These are phyloP conservation scores for Drosophila birchii DNA, from an alignment of 2,888 invertebrate species.

Conservation along the genomic window DNA sequence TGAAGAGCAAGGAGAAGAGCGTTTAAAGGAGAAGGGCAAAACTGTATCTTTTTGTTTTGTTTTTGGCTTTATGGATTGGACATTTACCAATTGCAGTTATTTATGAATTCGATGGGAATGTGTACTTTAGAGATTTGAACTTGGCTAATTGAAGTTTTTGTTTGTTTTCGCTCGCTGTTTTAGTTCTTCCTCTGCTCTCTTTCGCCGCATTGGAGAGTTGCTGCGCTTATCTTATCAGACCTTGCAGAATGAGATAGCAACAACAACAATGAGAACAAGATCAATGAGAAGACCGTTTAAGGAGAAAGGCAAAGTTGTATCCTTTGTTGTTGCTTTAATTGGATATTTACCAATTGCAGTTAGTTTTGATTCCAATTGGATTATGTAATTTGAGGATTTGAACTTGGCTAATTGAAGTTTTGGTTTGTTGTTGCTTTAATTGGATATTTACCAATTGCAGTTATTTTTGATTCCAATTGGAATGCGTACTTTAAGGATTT, in stretches of 20 bases:
- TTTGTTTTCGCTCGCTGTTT: constrained; percentile 2
- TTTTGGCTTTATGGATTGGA: not conserved
- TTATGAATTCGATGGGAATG: not conserved
- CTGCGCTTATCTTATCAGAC: constrained; percentile 49
- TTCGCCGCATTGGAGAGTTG: constrained; percentile 42
- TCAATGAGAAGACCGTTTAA: not conserved
- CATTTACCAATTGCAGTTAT: constrained; percentile 4
- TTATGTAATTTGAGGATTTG: no score
- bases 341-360: constrained; percentile 3
- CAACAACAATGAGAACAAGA: not conserved
- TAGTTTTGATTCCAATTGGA: constrained; percentile 1
- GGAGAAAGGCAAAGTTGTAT: constrained; percentile 26
- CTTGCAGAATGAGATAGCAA: constrained; percentile 24
- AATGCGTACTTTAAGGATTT: not conserved
- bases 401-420: not conserved
- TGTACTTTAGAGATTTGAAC: not conserved
- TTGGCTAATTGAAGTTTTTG: not conserved
- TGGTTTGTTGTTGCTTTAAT: not conserved
- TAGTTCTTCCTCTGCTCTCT: constrained; percentile 21
- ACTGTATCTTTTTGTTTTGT: not conserved
- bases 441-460: constrained; percentile 1
- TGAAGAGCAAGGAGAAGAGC: not conserved
- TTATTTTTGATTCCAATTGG: constrained; percentile 2
- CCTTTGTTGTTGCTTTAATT: not conserved
- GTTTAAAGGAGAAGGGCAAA: constrained; percentile 29